Evolutionary conservation across 1,140 invertebrate genomes (phyloP).

Genomic region (Streblospio benedicti): DNA sequence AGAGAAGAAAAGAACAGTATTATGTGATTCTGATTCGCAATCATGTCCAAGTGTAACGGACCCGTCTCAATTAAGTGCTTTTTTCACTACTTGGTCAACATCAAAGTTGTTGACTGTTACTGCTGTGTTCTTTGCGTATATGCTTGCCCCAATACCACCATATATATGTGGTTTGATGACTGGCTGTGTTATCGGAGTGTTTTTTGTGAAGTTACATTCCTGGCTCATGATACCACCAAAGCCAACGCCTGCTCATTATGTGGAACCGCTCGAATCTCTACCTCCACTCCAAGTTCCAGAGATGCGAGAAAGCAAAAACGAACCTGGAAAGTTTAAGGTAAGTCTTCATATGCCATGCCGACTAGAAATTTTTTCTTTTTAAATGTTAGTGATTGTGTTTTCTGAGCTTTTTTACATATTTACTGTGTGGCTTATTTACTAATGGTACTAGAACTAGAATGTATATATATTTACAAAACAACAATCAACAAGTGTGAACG

Average conservation of each 20-base stretch:
- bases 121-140: constrained; percentile 26
- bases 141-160: constrained; percentile 37
- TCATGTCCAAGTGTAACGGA: too few relatives aligned
- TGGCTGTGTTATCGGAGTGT: constrained; percentile 27
- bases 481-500: too few relatives aligned
- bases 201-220: constrained; percentile 25
- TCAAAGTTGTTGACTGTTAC: constrained; percentile 16
- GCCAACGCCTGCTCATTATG: constrained; percentile 18
- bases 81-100: too few relatives aligned
- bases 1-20: too few relatives aligned
- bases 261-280: constrained; percentile 27
- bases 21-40: too few relatives aligned
- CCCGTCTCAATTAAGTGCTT: too few relatives aligned
- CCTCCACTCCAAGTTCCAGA: constrained; percentile 34
- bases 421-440: neutral
- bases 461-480: too few relatives aligned
- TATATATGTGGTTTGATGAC: constrained; percentile 37
- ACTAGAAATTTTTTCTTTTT: too few relatives aligned
- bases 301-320: constrained; percentile 32
- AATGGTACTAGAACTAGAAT: neutral
- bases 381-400: too few relatives aligned
- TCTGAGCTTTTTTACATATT: too few relatives aligned
- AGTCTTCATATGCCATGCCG: neutral
- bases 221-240: constrained; percentile 26
- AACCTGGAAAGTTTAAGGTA: constrained; percentile 38